Evolutionary conservation across 2,113 vertebrate genomes (phyloP), one percentile per base, ranked within the genome.

Genomic region (Apistogramma diplotaenia): DNA sequence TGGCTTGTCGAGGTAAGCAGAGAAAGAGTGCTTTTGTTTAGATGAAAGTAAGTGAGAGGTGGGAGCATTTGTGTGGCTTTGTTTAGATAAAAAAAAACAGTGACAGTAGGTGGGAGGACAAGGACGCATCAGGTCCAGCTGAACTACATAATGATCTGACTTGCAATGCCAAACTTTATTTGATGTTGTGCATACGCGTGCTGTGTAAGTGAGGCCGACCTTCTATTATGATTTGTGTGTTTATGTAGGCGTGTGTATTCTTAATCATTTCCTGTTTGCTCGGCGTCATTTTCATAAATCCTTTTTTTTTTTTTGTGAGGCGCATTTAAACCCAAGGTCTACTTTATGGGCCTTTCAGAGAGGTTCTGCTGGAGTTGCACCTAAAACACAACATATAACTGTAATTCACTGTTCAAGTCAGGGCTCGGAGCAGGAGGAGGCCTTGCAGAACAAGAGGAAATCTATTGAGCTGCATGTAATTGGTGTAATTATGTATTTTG

Each of bases 301-400:
- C 58, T 54, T 13, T 89, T 82, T 62, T 3, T 4, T 35, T 60
- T 60, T 82, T 82, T 82, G 76, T 25, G 73, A 76, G 67, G 23
- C n/a, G 78, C 57, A 61, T 87, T 93, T 89, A 89, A 92, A 91
- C 18, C 18, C 29, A 87, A 86, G 82, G 88, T 83, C 54, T 65
- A 57, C 77, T 92, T 93, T 92, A 92, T 51, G 85, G 62, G 56
- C 19, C 62, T 76, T 74, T 71, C 79, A 65, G 53, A 54, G 76
- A 80, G 76, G 74, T 67, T 61, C 61, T 54, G 84, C 74, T 56
- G 70, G 72, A 54, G 55, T 65, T 57, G 18, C 1, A 35, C 59
- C 65, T 59, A 40, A 62, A 79, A 70, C 59, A 57, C 27, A 59
- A 43, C 6, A 19, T 12, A 61, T 51, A 65, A 55, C 31, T 18